These are phyloP conservation scores for Poeciliopsis occidentalis DNA, from an alignment of 2,113 vertebrate genomes.

Conservation along the genomic window DNA sequence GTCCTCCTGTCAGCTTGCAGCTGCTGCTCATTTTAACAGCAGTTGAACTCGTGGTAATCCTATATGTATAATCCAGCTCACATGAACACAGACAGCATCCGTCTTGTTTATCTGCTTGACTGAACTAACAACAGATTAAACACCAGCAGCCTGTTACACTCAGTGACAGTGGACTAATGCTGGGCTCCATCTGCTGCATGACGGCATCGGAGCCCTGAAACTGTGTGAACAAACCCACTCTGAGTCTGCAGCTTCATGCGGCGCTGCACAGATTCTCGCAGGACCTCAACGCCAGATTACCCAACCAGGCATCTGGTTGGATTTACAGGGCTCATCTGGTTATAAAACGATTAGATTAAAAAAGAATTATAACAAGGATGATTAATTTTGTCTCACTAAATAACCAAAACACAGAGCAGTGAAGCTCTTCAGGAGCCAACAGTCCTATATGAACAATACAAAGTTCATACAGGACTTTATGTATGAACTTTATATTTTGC, in stretches of 20 bases:
- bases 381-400: conserved; percentile 25
- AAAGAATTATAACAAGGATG: conserved; percentile 6
- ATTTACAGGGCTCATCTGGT: conserved; percentile 53
- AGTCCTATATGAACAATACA: neutral
- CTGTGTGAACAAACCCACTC: conserved; percentile 12
- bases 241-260: conserved; percentile 29
- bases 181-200: conserved; percentile 38
- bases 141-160: conserved; percentile 27
- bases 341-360: conserved; percentile 47
- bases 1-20: conserved; percentile 12
- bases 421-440: neutral
- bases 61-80: conserved; percentile 24
- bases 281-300: conserved; percentile 51
- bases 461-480: too few species aligned
- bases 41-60: conserved; percentile 38
- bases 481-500: neutral
- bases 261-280: conserved; percentile 37
- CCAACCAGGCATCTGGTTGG: conserved; percentile 55
- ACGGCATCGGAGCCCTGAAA: conserved; percentile 24
- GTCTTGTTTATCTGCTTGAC: conserved; percentile 33
- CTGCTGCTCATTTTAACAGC: conserved; percentile 32
- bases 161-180: conserved; percentile 7
- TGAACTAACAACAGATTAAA: conserved; percentile 42
- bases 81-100: conserved; percentile 24
- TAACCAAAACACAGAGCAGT: neutral